Base-by-base conservation (phyloP, 2,797 vertebrate species). In the Chanos chanos region DNA sequence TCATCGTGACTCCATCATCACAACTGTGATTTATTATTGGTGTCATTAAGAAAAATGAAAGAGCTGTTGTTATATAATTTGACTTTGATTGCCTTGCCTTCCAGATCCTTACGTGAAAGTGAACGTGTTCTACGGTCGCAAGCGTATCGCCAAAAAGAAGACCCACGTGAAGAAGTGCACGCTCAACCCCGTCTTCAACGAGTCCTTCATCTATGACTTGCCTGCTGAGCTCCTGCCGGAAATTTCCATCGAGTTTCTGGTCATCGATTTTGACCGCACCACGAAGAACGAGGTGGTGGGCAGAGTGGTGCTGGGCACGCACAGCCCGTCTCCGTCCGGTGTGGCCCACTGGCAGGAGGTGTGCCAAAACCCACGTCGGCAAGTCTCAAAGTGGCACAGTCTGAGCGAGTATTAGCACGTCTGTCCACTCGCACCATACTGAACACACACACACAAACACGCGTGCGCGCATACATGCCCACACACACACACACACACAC, bases 161-260 rank as follows among this genome's bases (percentile, higher is more conserved):
- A 97, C 96, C 0, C 96, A 97, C 1, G 95, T 98, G 70, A 99
- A 97, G 88, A 97, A 97, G 81, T 91, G 94, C 89, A 99, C 95
- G 8, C 85, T 96, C 80, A 96, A 96, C 73, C 96, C 96, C 0
- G 84, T 97, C 77, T 99, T 98, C 89, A 99, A 98, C 1, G 96
- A 99, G 76, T 97, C 96, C 68, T 99, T 98, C 85, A 94, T 93
- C 82, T 98, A 98, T 3, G 95, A 98, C 64, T 93, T 98, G 72
- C 94, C 96, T 0, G 82, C 70, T 0, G 93, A 99, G 12, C 92
- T 98, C 6, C 91, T 99, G 49, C 92, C 94, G 0, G 93, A 97
- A 60, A 79, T 99, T 86, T 93, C 92, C 41, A 89, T 98, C 0
- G 95, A 99, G 74, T 96, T 99, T 71, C 87, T 97, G 16, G 94